Base-by-base conservation (phyloP, 53 echinoderm and acorn worm genomes). In the Echinometra lucunter region DNA sequence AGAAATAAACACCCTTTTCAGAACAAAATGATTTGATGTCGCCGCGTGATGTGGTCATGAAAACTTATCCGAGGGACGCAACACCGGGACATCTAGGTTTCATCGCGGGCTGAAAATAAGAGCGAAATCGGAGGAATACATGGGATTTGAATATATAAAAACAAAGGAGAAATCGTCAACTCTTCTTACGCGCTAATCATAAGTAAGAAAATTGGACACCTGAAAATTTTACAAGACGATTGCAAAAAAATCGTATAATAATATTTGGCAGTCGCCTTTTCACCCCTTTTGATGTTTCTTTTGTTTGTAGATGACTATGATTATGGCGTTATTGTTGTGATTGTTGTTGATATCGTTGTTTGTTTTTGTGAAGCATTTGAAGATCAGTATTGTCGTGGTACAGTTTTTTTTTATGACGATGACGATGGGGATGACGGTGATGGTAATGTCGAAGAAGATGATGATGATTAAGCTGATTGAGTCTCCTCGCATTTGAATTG, bases 21-120 rank as follows among this genome's bases (percentile, higher is more conserved):
- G 49, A 58, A 63, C 58, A 90, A 90, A 90, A 90, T 37, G 90
- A 90, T 90, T 90, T 90, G 90, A 90, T 90, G 90, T 90, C 58
- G 90, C 9, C 10, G 19, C 10, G 37, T 58, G 63, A 58, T 38
- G 63, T 37, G 63, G 37, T 90, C 63, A 58, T 58, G 90, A 90
- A 90, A 90, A 63, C 19, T 42, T 42, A 90, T 90, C 63, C 90
- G 42, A 90, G 38, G 23, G 90, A 35, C 4, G 63, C 63, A 63
- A 63, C 63, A 63, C 90, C 21, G 40, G 45, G 57, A 58, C 90
- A 58, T 63, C 63, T 90, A 40, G 34, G 58, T 90, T 90, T 90
- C 90, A 90, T 90, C 63, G 58, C 34, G 16, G 90, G 90, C 10
- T 90, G 63, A 40, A 63, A 90, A 19, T 11, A 63, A 40, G 58